A percentile compares a stretch with the other conserved stretches of the same genome.
Conservation (phyloP, 1,140 invertebrate species). For the Lordiphosa mommai region DNA sequence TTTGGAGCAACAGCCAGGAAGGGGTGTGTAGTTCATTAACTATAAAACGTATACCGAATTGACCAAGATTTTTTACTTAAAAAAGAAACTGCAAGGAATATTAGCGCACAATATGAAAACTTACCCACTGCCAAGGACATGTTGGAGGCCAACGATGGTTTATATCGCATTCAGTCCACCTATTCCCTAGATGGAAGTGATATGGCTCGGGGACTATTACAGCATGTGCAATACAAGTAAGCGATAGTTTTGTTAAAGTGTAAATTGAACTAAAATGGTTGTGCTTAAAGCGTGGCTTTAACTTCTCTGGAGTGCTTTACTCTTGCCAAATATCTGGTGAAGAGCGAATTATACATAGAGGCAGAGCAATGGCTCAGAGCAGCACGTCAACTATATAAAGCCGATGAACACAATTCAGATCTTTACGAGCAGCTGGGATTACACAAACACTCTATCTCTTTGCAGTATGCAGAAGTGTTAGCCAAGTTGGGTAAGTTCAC, state of each 20-base stretch:
- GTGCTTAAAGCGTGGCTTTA: not conserved
- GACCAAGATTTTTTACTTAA: too few relatives aligned
- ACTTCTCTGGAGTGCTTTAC: not conserved
- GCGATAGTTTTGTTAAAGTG: not conserved
- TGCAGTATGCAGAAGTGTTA: not conserved
- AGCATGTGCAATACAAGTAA: conserved; percentile 1
- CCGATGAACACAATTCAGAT: not conserved
- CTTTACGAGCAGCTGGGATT: not conserved
- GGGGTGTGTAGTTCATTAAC: not conserved
- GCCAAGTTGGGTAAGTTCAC: not conserved
- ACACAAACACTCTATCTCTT: not conserved
- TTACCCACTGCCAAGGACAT: not conserved
- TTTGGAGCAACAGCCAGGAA: conserved; percentile 1
- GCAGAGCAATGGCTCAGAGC: not conserved
- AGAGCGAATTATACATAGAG: not conserved
- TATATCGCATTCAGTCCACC: not conserved
- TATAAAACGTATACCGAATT: too few relatives aligned
- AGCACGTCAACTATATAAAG: not conserved
- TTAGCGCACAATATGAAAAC: not conserved
- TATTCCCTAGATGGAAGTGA: not conserved
- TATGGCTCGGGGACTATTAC: not conserved
- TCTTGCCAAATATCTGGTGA: not conserved
- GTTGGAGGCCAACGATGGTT: not conserved
- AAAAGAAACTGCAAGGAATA: not conserved
- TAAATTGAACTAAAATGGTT: not conserved